Base-by-base conservation (phyloP, 2,888 invertebrate species). In the Penaeus monodon region DNA sequence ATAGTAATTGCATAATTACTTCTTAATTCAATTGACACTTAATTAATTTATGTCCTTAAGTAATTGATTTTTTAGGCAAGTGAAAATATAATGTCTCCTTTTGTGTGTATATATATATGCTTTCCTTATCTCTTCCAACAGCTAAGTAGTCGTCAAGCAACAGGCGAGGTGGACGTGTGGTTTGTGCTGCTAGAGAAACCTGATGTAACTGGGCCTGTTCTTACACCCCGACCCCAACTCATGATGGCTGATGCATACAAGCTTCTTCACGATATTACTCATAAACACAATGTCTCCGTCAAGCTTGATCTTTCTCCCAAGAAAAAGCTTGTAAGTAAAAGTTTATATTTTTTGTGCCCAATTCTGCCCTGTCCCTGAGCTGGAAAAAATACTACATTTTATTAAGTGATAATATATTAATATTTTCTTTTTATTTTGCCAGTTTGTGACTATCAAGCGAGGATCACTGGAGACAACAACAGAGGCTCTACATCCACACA, bases 151-250 rank as follows among this genome's bases (percentile, higher is more conserved):
- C 91, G 91, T 86, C 91, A 84, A 73, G 74, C 64, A 66, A 87
- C 88, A 24, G 86, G 82, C 1, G 89, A 89, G 86, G 91, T 91
- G 65, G 92, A 92, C 64, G 91, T 92, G 79, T 92, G 92, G 92
- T 92, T 92, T 88, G 91, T 92, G 80, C 90, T 92, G n/a, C 90
- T 92, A 82, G 92, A 92, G 90, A 91, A 91, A 81, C 91, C 91
- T 10, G 91, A 91, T 33, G 84, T 89, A 27, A 80, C 84, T 20
- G 89, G 88, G 10, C 83, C 85, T 24, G 88, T 89, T 22, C 66
- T 87, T 66, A 88, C 88, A 44, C 88, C 88, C 29, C 81, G 89
- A 3, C 88, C 89, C 12, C 89, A 89, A 70, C 87, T 89, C 27
- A 80, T 88, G 81, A 89, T 89, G 89, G 91, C 91, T 44, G 92